These are phyloP conservation scores for Oxytorus armatus DNA, from an alignment of 2,888 invertebrate species.

Conservation along the genomic window DNA sequence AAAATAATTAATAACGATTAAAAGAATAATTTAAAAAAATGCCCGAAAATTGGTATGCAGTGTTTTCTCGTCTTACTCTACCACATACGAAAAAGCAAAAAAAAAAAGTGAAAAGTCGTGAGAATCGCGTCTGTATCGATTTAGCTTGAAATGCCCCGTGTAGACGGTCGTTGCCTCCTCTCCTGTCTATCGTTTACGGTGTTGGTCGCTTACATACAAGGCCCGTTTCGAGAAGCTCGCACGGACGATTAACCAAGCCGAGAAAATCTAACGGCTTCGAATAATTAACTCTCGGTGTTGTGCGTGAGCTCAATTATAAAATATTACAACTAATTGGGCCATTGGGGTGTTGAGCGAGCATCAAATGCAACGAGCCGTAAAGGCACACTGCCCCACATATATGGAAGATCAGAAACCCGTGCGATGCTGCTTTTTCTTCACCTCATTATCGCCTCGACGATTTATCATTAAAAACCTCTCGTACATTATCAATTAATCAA, in stretches of 20 bases:
- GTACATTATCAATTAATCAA: slow-evolving; percentile 42
- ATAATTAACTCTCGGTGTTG: slow-evolving; percentile 73
- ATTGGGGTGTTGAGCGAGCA: slow-evolving; percentile 55
- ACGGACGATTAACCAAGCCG: slow-evolving; percentile 59
- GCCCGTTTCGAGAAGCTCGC: slow-evolving; percentile 36
- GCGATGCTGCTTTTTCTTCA: slow-evolving; percentile 15
- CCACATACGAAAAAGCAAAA: no score
- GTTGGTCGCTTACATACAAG: slow-evolving; percentile 35
- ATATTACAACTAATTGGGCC: slow-evolving; percentile 74
- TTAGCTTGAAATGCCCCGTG: neutral
- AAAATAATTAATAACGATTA: no score
- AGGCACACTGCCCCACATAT: slow-evolving; percentile 65
- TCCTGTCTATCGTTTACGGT: slow-evolving; percentile 30
- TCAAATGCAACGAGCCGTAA: slow-evolving; percentile 52
- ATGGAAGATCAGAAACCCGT: slow-evolving; percentile 10
- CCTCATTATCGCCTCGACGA: slow-evolving; percentile 9
- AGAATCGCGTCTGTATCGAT: neutral
- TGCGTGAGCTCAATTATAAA: slow-evolving; percentile 74
- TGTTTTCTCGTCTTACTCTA: no score
- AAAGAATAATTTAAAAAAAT: neutral
- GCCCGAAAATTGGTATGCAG: neutral
- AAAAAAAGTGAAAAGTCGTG: neutral
- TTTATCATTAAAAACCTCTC: slow-evolving; percentile 35
- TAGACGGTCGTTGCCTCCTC: slow-evolving; percentile 16
- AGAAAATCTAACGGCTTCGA: slow-evolving; percentile 75